Percentiles rank a stretch among this genome's conserved stretches.
Conservation (phyloP, 2,888 invertebrate genomes). For the Macrosoma leucophasiata region DNA sequence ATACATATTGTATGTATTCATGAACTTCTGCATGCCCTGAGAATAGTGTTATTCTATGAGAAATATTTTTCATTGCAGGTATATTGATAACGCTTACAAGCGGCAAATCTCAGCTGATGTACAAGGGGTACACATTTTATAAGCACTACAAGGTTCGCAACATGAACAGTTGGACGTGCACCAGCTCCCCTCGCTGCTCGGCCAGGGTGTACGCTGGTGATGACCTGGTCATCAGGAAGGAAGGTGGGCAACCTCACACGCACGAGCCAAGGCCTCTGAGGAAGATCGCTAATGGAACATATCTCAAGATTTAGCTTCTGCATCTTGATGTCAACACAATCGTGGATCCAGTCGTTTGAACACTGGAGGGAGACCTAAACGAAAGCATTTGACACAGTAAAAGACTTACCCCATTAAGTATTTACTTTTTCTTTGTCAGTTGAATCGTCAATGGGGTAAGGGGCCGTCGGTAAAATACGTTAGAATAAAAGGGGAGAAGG, state of each 20-base stretch:
- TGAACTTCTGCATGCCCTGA: no score
- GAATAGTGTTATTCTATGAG: no score
- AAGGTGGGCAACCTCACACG: constrained; percentile 9
- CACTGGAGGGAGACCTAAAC: no score
- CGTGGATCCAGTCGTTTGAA: no score
- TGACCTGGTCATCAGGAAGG: constrained; percentile 1
- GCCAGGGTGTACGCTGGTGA: constrained; percentile 11
- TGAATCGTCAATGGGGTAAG: no score
- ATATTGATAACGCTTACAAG: constrained; percentile 10
- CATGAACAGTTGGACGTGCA: constrained; percentile 30
- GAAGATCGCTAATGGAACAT: constrained; percentile 4
- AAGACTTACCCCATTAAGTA: no score
- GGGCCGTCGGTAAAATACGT: no score
- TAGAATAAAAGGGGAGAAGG: no score
- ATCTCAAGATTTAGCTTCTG: constrained; percentile 6
- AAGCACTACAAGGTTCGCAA: constrained; percentile 17
- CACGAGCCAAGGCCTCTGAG: constrained; percentile 9
- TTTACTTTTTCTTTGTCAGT: no score
- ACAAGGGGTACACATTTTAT: constrained; percentile 30
- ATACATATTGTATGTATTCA: no score
- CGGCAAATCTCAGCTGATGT: constrained; percentile 17
- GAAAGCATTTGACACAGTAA: no score
- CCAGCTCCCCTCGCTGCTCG: constrained; percentile 16
- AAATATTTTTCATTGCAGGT: constrained; percentile 10
- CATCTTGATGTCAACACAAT: no score